Percentiles rank a stretch among this genome's conserved stretches.
Evolutionary conservation across 2,797 vertebrate species (phyloP).

Genomic region (Melanotaenia boesemani): DNA sequence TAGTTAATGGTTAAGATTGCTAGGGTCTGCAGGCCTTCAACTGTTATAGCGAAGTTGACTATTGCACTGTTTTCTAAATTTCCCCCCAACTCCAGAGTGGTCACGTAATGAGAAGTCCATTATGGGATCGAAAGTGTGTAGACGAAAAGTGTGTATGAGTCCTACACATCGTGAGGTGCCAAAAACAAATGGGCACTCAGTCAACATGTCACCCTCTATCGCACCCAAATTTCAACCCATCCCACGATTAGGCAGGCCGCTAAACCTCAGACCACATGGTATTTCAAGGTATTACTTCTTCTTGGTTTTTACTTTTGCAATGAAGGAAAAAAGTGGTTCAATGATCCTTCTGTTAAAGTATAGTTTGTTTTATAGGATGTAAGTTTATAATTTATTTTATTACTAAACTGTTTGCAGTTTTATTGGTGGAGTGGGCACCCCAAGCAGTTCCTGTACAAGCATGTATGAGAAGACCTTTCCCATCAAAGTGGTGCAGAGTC

Average conservation of each 20-base stretch:
- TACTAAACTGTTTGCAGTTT: slow-evolving; percentile 43
- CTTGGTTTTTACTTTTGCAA: neutral
- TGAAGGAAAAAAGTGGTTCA: neutral
- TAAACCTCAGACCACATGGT: slow-evolving; percentile 72
- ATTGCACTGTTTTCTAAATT: neutral
- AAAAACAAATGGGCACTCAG: slow-evolving; percentile 85
- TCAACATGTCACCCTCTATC: slow-evolving; percentile 56
- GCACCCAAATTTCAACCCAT: slow-evolving; percentile 62
- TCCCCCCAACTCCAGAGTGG: slow-evolving; percentile 57
- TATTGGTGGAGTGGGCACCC: slow-evolving; percentile 40
- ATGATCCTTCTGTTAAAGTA: neutral
- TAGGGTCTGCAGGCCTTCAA: neutral
- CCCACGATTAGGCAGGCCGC: slow-evolving; percentile 80
- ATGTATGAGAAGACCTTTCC: slow-evolving; percentile 93
- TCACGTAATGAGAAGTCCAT: slow-evolving; percentile 68
- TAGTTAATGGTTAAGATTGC: neutral
- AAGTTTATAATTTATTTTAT: slow-evolving; percentile 6
- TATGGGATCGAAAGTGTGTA: slow-evolving; percentile 74
- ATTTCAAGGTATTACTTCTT: slow-evolving; percentile 63
- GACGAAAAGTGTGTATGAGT: slow-evolving; percentile 76
- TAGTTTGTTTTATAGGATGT: neutral
- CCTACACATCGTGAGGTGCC: slow-evolving; percentile 69
- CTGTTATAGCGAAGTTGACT: neutral
- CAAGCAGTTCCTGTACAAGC: slow-evolving; percentile 71
- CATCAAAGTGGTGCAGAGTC: slow-evolving; percentile 88